Percentiles rank a stretch among this genome's conserved stretches.
Evolutionary conservation across 2,797 vertebrate species (phyloP).

Genomic region (Ptychadena robeensis): DNA sequence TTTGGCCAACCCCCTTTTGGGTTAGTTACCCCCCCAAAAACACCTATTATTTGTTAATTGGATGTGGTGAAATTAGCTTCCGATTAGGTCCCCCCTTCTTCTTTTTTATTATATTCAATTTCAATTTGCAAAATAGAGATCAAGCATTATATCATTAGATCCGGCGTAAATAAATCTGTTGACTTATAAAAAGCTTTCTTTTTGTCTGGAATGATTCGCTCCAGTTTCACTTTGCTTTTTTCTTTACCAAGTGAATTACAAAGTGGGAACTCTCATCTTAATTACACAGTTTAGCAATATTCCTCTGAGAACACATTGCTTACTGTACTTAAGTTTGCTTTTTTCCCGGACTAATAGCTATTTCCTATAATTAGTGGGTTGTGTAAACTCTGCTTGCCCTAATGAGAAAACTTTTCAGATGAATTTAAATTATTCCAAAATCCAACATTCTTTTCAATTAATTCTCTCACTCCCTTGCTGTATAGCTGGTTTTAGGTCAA

Average conservation of each 20-base stretch:
- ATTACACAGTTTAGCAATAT: not conserved
- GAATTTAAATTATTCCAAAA: not conserved
- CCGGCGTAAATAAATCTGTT: not conserved
- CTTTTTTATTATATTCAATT: no score
- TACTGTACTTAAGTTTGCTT: not conserved
- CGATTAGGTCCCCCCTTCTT: no score
- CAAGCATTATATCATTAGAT: no score
- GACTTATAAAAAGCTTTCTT: not conserved
- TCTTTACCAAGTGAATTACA: not conserved
- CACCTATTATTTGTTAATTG: no score
- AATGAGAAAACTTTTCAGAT: not conserved
- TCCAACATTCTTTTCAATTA: not conserved
- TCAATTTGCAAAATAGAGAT: no score
- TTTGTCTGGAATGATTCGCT: not conserved
- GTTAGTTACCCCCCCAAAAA: no score
- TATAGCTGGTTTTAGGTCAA: no score
- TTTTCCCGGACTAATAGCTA: not conserved
- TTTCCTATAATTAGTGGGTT: slow-evolving; percentile 5
- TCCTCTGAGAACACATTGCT: not conserved
- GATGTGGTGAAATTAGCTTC: no score
- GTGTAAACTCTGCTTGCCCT: not conserved
- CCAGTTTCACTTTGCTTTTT: not conserved
- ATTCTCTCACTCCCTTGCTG: not conserved
- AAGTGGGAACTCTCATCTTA: not conserved
- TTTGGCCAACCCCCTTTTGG: no score